Percentiles rank a stretch among this genome's conserved stretches.
These are phyloP conservation scores for Euspilapteryx auroguttella DNA, from an alignment of 2,888 invertebrate genomes.

Conservation along the genomic window DNA sequence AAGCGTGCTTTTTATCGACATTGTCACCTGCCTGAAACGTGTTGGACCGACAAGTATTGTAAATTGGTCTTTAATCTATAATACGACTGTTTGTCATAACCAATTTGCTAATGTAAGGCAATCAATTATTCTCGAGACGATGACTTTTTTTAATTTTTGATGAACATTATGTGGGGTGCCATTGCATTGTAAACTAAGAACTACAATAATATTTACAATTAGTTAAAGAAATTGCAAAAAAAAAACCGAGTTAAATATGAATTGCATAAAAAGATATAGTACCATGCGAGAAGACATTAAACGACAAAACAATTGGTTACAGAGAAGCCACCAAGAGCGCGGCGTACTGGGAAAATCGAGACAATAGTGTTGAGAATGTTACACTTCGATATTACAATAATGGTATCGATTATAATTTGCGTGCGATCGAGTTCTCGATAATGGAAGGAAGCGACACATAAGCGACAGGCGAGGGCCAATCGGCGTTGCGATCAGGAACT, in stretches of 20 bases:
- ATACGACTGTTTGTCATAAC: slow-evolving; percentile 18
- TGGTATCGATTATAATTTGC: slow-evolving; percentile 63
- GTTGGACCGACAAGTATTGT: slow-evolving; percentile 22
- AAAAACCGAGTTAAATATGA: too few relatives aligned
- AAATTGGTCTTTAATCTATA: slow-evolving; percentile 22
- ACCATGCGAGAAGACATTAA: too few relatives aligned
- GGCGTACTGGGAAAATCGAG: too few relatives aligned
- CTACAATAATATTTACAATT: too few relatives aligned
- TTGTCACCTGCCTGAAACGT: slow-evolving; percentile 13
- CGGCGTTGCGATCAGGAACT: slow-evolving; percentile 49
- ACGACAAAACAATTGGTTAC: too few relatives aligned
- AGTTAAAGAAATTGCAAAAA: too few relatives aligned
- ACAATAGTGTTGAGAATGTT: slow-evolving; percentile 47
- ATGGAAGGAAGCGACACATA: slow-evolving; percentile 46
- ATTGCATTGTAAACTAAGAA: too few relatives aligned
- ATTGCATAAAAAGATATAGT: too few relatives aligned
- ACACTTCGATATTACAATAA: slow-evolving; percentile 49
- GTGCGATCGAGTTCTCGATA: slow-evolving; percentile 53
- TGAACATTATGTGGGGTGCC: too few relatives aligned
- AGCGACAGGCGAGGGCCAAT: slow-evolving; percentile 42
- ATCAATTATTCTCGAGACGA: slow-evolving; percentile 16
- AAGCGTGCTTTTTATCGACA: slow-evolving; percentile 7
- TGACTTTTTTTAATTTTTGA: too few relatives aligned
- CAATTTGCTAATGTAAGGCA: slow-evolving; percentile 19
- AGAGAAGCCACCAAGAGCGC: too few relatives aligned